Evolutionary conservation across 2,888 invertebrate species (phyloP), one percentile per base, ranked within the genome.

Genomic region (Cyrtodaria siliqua): DNA sequence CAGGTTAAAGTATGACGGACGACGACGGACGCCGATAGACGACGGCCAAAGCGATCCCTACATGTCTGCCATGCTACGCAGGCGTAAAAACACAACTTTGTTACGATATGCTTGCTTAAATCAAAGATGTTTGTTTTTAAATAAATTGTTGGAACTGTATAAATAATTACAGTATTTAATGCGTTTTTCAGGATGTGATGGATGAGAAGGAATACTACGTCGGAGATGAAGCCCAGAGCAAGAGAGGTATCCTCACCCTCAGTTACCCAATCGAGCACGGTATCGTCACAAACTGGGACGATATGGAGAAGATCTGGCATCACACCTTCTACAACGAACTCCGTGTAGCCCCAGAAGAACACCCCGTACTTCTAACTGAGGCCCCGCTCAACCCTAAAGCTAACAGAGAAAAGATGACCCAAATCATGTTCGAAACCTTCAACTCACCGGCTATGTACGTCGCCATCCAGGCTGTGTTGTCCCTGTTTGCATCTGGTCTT

Each of bases 291-390:
- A 88, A 91, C 69, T 91, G 91, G 91, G 89, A 91, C 23, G 91
- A 91, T 59, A 89, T 91, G 88, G 90, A 92, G 71, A 90, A 91
- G 67, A 87, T 92, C 64, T 79, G 86, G 84, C 89, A 89, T 62
- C 91, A 91, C 76, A 90, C 89, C 49, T 92, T 91, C 79, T 86
- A 87, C 85, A 90, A 92, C 50, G 87, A 90, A 71, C 95, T 98
- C 92, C 96, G 98, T 94, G 98, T 98, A 62, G 97, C 97, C 63
- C 98, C 98, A 79, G 97, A 97, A 94, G 97, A 97, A 94, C 97
- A 97, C 93, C 97, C 97, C 70, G 97, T 97, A 89, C 95, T 98
- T 88, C 95, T 97, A 90, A 97, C 97, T 68, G 97, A 97, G 94
- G 97, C 89, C 42, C 87, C 88, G 16, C 90, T 95, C 97, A 88